These are phyloP conservation scores for Rhagoletis zephyria DNA, from an alignment of 1,140 invertebrate genomes.

Conservation along the genomic window DNA sequence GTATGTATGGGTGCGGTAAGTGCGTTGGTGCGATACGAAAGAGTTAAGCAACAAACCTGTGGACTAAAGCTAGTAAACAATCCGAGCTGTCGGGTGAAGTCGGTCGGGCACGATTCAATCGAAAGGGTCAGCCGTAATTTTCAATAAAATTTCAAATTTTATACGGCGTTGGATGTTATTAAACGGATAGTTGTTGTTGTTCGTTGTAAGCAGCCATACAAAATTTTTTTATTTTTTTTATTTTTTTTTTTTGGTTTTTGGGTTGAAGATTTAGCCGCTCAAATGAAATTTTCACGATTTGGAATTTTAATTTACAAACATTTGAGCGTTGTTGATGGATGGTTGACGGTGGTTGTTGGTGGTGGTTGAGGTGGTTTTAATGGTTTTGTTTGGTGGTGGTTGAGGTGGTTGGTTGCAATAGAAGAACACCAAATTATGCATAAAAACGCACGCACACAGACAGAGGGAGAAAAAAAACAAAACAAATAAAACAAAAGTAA, in stretches of 20 bases:
- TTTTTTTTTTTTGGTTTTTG: not conserved
- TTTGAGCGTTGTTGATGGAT: slow-evolving; percentile 5
- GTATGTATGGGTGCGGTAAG: slow-evolving; percentile 53
- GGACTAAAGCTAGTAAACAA: slow-evolving; percentile 72
- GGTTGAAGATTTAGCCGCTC: not conserved
- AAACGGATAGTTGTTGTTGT: slow-evolving; percentile 57
- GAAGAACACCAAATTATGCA: not conserved
- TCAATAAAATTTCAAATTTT: slow-evolving; percentile 57
- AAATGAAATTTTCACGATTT: not conserved
- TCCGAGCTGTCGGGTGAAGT: slow-evolving; percentile 64
- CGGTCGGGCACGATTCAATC: not conserved
- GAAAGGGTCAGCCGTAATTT: not conserved
- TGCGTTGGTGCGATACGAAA: slow-evolving; percentile 63
- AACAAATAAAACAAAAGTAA: slow-evolving; percentile 17
- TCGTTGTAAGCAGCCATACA: slow-evolving; percentile 46
- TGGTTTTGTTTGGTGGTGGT: slow-evolving; percentile 31
- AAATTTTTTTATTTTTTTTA: not conserved
- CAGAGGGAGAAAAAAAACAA: slow-evolving; percentile 10
- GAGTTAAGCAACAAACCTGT: slow-evolving; percentile 73
- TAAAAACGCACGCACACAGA: slow-evolving; percentile 9
- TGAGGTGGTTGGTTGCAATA: not conserved
- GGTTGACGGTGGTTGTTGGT: not conserved
- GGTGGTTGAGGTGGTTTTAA: slow-evolving; percentile 8
- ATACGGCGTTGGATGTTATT: slow-evolving; percentile 34
- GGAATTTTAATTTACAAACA: slow-evolving; percentile 5